Base-by-base conservation (phyloP, 2,113 vertebrate species). In the Xiphophorus couchianus region DNA sequence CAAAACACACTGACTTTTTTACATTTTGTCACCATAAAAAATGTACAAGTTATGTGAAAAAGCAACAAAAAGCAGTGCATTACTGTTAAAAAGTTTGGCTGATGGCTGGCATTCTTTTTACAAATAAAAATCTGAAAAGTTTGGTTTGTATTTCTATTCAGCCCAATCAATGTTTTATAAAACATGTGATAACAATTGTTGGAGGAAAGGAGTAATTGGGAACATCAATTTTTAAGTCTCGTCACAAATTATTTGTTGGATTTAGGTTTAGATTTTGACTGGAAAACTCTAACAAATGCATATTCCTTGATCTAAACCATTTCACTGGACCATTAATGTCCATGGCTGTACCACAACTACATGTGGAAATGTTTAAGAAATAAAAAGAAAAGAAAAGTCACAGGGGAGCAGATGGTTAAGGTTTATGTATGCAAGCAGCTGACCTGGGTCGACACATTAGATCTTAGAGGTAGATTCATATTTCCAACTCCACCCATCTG, bases 401-500 rank as follows among this genome's bases (percentile, higher is more conserved):
- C 19, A 22, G 14, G 22, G 5, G 65, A 2, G 17, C 9, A 29
- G 37, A n/a, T 27, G 29, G 27, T 67, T 37, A 44, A 3, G 12
- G 33, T 12, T 66, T 8, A 1, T 48, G 22, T 30, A 15, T 62
- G 35, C 10, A 6, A 29, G n/a, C 11, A 39, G 89, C 96, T 89
- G 77, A 99, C 97, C 97, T 99, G 97, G 63, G 96, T 92, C 69
- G 97, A 96, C 83, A 97, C 95, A 76, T 96, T 97, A 81, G 97
- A 94, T 88, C 97, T 95, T 83, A 99, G 94, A 91, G 97, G 96
- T 94, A 99, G 94, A 94, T 98, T 98, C 95, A 99, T 96, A 76
- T 95, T 98, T 73, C 97, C 96, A 88, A 97, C 96, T 27, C 93
- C 97, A 80, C 93, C 95, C 93, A 99, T 97, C 84, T 97, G 97